phyloP scores from a whole-genome alignment of 2,797 vertebrate species.

The Squalus acanthias region DNA sequence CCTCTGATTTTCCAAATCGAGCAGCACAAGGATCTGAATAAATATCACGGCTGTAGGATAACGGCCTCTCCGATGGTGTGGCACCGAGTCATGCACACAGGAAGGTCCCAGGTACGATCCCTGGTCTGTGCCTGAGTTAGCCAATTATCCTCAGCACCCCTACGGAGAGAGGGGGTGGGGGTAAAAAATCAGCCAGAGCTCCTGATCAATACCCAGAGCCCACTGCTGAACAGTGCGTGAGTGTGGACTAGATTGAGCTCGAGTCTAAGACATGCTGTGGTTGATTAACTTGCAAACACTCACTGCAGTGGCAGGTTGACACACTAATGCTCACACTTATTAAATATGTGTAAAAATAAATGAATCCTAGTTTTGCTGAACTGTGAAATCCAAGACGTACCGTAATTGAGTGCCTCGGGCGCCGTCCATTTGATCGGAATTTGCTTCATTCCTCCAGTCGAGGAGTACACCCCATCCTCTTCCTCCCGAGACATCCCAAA shows the following conservation, averaged over 20 bases:
- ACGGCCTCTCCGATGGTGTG: neutral
- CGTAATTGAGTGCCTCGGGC: slow-evolving; percentile 88
- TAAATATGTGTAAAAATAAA: no score
- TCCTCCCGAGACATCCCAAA: slow-evolving; percentile 95
- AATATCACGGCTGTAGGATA: no score
- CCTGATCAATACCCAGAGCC: neutral
- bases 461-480: slow-evolving; percentile 80
- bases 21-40: no score
- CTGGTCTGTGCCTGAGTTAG: no score
- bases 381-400: slow-evolving; percentile 50
- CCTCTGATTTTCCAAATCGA: no score
- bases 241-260: neutral
- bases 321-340: neutral
- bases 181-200: neutral
- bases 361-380: neutral
- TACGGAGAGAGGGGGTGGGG: neutral
- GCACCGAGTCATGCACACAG: neutral
- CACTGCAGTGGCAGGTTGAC: neutral
- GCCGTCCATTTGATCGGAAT: slow-evolving; percentile 96
- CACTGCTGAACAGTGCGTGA: no score
- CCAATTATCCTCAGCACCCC: neutral
- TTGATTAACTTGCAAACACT: neutral
- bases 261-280: neutral
- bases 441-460: slow-evolving; percentile 79
- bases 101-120: neutral